phyloP scores from a whole-genome alignment of 2,888 invertebrate species.

The Mellilla xanthometata region DNA sequence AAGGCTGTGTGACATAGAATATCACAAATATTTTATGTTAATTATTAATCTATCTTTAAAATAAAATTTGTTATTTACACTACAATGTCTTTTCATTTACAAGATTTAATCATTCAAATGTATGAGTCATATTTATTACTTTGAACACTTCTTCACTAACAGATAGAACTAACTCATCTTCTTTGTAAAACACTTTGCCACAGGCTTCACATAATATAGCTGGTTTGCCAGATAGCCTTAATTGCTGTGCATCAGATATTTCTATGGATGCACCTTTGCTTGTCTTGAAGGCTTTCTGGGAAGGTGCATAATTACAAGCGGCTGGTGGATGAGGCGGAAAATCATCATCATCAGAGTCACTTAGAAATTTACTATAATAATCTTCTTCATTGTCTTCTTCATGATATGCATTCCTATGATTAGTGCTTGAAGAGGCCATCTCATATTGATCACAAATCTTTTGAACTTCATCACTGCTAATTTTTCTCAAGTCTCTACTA shows the following conservation, averaged over 20 bases:
- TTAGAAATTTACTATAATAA: constrained; percentile 61
- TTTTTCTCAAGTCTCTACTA: constrained; percentile 49
- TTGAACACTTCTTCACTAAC: constrained; percentile 46
- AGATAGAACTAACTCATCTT: constrained; percentile 53
- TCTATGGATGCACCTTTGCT: constrained; percentile 80
- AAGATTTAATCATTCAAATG: constrained; percentile 20
- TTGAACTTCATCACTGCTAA: constrained; percentile 50
- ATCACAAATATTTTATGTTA: constrained; percentile 23
- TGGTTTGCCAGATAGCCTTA: constrained; percentile 69
- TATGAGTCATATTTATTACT: constrained; percentile 43
- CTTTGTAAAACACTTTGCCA: constrained; percentile 90
- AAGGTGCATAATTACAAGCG: constrained; percentile 17
- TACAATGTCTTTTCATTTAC: too few species aligned
- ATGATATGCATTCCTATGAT: constrained; percentile 28
- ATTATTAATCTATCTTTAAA: constrained; percentile 13
- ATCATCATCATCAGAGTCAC: constrained; percentile 66
- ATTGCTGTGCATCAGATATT: constrained; percentile 71
- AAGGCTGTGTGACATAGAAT: too few species aligned
- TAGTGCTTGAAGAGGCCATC: constrained; percentile 16
- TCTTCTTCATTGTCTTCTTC: constrained; percentile 54
- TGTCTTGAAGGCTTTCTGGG: constrained; percentile 63
- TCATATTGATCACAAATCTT: constrained; percentile 53
- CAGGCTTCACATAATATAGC: constrained; percentile 88
- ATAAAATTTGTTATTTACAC: too few species aligned
- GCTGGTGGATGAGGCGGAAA: constrained; percentile 42